Evolutionary conservation across 2,888 invertebrate species (phyloP).

Genomic region (Thelaira solivaga): DNA sequence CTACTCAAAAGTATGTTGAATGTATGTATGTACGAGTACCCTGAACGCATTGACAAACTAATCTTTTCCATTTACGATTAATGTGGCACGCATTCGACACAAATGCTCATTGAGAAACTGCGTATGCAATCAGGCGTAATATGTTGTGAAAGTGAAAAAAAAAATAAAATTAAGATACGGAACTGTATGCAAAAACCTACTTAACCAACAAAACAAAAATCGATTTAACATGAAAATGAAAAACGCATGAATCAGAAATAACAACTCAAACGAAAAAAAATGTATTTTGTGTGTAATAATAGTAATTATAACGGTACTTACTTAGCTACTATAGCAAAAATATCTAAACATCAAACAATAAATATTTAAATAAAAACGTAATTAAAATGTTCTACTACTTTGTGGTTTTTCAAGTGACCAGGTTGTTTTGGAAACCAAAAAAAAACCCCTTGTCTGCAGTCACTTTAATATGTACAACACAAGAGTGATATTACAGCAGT

Average conservation of each 20-base stretch:
- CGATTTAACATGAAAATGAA: constrained; percentile 20
- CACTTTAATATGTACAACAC: constrained; percentile 7
- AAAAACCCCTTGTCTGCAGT: neutral
- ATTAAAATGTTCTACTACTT: constrained; percentile 60
- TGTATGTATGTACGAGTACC: too few species aligned
- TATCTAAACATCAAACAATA: constrained; percentile 39
- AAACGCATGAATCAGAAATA: constrained; percentile 34
- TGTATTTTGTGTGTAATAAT: constrained; percentile 31
- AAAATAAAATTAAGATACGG: neutral
- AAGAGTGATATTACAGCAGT: neutral
- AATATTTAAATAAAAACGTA: constrained; percentile 42
- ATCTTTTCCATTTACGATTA: constrained; percentile 45
- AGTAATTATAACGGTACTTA: constrained; percentile 47
- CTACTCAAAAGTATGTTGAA: neutral
- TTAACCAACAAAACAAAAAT: constrained; percentile 55
- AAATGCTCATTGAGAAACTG: constrained; percentile 59
- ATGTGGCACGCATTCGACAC: constrained; percentile 57
- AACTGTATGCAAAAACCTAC: constrained; percentile 46
- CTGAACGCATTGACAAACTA: constrained; percentile 5
- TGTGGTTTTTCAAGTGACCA: constrained; percentile 60
- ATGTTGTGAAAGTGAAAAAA: neutral
- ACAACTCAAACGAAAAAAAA: constrained; percentile 1
- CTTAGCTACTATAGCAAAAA: constrained; percentile 21
- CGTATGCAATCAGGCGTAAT: constrained; percentile 59
- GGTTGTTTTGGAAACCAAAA: neutral